Evolutionary conservation across 2,888 invertebrate genomes (phyloP), one percentile per base, ranked within the genome.

Genomic region (Mycalesis mineus): DNA sequence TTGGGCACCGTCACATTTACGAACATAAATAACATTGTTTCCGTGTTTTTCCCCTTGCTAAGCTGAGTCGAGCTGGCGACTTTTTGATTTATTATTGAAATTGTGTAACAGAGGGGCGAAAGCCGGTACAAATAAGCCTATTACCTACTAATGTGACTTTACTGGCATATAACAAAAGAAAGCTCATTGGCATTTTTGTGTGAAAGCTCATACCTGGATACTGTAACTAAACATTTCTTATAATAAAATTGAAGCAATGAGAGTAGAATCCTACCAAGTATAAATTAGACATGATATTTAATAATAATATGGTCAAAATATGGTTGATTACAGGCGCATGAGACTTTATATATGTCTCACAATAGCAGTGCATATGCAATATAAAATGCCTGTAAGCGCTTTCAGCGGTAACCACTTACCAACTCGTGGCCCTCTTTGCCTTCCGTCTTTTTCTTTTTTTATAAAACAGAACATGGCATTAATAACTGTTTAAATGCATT

Each of bases 401-500:
- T 4, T 49, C 14, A n/a, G 49, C 49, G 13, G 37, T 49, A 37
- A 39, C 41, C 41, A 52, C 52, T 52, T 42, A 52, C 52, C 52
- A 42, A 42, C 31, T 52, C 52, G 52, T 41, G 52, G 7, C 42
- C 52, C 42, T 14, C 52, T 52, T 33, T 33, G 13, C 42, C 52
- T 33, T 52, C 52, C 42, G 52, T 41, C 42, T 52, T 52, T 52
- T 52, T 52, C 52, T 52, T 52, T n/a, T n/a, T 39, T 42, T 33
- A 52, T 8, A 33, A 42, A 52, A 51, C 15, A 52, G 33, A 39
- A 51, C 47, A 47, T 47, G 5, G 40, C 29, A 41, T 51, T 51
- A 40, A 28, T 40, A 39, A 41, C 7, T 15, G n/a, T 7, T 13
- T 5, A n/a, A n/a, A 33, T 33, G 9, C 33, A 33, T 33, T 33